Conservation (phyloP, 2,113 vertebrate species). For the Caloenas nicobarica region DNA sequence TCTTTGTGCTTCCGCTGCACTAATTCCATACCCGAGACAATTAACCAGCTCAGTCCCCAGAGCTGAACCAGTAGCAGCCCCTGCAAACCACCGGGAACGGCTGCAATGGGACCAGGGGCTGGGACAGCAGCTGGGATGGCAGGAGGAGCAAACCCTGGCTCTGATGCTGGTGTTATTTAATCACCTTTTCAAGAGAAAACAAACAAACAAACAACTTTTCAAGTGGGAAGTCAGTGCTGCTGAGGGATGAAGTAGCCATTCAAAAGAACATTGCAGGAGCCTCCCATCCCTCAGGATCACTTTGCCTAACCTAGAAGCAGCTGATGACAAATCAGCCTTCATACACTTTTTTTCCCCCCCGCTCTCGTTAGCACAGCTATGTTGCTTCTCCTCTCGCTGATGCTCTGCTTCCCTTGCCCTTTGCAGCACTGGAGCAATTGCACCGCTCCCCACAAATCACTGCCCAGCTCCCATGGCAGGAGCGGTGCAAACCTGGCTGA, state of each 20-base stretch:
- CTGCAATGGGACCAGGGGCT: accelerated
- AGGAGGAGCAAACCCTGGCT: too few species aligned
- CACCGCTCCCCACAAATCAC: neutral
- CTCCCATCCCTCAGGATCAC: neutral
- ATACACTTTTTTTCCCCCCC: too few species aligned
- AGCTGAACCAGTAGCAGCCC: neutral
- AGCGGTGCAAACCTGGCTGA: neutral
- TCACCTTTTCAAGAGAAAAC: neutral
- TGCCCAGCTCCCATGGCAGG: neutral
- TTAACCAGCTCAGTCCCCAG: neutral
- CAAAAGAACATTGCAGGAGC: neutral
- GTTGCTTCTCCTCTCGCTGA: neutral
- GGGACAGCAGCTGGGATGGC: accelerated
- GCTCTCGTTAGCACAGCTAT: neutral
- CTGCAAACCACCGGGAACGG: accelerated
- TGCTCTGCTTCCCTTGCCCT: neutral
- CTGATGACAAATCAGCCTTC: neutral
- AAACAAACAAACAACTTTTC: too few species aligned
- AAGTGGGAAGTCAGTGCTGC: neutral
- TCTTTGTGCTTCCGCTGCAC: accelerated
- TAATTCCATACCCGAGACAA: neutral
- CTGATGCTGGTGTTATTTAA: accelerated
- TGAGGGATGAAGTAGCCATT: neutral
- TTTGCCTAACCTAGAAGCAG: neutral
- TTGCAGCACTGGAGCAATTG: neutral